Percentiles rank a stretch among this genome's conserved stretches.
Conservation (phyloP, 2,797 vertebrate genomes). For the Argyrosomus regius region DNA sequence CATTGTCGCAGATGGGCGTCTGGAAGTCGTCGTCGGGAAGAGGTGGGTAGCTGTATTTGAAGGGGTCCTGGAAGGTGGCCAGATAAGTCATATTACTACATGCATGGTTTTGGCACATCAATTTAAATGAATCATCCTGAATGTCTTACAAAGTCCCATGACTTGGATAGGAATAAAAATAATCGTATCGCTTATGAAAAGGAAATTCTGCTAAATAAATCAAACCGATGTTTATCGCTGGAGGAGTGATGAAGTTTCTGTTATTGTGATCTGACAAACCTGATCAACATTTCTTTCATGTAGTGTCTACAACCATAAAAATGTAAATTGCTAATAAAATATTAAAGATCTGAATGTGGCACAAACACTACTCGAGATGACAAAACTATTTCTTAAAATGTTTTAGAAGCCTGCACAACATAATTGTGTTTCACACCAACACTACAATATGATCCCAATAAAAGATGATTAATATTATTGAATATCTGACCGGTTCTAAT, state of each 20-base stretch:
- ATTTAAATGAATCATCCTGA: background rate
- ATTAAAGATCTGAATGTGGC: background rate
- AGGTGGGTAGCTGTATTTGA: slow-evolving; percentile 98
- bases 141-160: background rate
- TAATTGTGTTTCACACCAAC: background rate
- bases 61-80: slow-evolving; percentile 88
- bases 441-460: background rate
- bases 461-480: background rate
- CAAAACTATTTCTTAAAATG: background rate
- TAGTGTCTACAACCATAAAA: background rate
- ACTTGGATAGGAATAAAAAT: background rate
- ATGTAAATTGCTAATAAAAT: background rate
- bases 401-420: background rate
- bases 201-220: slow-evolving; percentile 6
- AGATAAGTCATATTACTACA: slow-evolving; percentile 20
- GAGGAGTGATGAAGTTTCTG: background rate
- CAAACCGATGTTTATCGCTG: background rate
- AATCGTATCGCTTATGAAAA: background rate
- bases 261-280: background rate
- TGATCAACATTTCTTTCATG: background rate
- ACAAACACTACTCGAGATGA: background rate
- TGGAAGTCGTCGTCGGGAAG: slow-evolving; percentile 97
- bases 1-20: slow-evolving; percentile 95
- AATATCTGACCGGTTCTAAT: background rate
- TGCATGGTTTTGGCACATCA: background rate